Evolutionary conservation across 2,888 invertebrate genomes (phyloP).

Genomic region (Chaetoderma sp.): DNA sequence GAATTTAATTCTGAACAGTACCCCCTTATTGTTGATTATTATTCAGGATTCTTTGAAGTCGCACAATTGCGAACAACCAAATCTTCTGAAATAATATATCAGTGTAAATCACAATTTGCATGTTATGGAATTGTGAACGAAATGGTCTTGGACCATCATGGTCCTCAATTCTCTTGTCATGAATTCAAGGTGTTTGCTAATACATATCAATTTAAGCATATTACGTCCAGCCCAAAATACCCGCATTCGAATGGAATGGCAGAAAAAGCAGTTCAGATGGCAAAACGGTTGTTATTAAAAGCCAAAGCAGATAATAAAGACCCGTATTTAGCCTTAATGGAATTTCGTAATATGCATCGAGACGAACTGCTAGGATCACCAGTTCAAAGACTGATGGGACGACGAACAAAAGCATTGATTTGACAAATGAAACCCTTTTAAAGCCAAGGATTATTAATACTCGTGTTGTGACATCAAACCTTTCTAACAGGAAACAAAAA

Average conservation of each 20-base stretch:
- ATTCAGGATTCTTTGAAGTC: slow-evolving; percentile 20
- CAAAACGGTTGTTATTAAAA: slow-evolving; percentile 23
- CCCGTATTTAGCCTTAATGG: slow-evolving; percentile 16
- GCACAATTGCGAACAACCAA: slow-evolving; percentile 2
- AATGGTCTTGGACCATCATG: slow-evolving; percentile 36
- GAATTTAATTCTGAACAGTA: slow-evolving; percentile 10
- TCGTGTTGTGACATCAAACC: no score
- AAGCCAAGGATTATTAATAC: no score
- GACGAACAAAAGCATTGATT: slow-evolving; percentile 29
- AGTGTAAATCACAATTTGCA: slow-evolving; percentile 28
- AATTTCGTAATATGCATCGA: slow-evolving; percentile 27
- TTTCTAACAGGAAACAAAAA: no score
- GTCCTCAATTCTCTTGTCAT: slow-evolving; percentile 31
- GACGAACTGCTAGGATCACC: slow-evolving; percentile 31
- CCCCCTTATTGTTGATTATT: slow-evolving; percentile 25
- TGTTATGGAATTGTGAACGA: slow-evolving; percentile 35
- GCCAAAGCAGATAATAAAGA: slow-evolving; percentile 21
- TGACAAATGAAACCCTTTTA: slow-evolving; percentile 12
- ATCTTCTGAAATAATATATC: slow-evolving; percentile 5
- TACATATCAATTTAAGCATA: slow-evolving; percentile 1
- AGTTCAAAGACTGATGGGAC: slow-evolving; percentile 31
- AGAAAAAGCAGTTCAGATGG: slow-evolving; percentile 31
- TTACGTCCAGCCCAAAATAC: slow-evolving; percentile 33
- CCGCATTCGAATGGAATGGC: slow-evolving; percentile 39
- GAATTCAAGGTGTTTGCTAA: slow-evolving; percentile 30